These are phyloP conservation scores for Sinocyclocheilus rhinocerous DNA, from an alignment of 2,113 vertebrate species.

Conservation along the genomic window DNA sequence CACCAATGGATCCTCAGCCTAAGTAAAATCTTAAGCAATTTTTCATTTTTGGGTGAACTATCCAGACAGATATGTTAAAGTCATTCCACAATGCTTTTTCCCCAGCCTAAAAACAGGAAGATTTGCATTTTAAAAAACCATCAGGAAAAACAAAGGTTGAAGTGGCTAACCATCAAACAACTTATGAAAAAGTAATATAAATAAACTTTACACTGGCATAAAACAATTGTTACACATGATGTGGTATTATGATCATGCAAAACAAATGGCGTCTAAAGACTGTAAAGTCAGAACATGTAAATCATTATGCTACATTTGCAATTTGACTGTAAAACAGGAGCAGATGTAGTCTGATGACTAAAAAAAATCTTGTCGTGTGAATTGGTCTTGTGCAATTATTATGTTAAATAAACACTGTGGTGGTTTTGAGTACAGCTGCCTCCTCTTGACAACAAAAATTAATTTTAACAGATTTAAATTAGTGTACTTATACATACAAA, in stretches of 20 bases:
- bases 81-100: neutral
- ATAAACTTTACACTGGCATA: neutral
- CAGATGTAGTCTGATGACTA: neutral
- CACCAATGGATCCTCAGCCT: too few species aligned
- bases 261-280: neutral
- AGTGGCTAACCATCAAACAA: neutral
- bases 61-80: neutral
- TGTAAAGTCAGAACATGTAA: neutral
- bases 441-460: conserved; percentile 46
- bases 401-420: conserved; percentile 56
- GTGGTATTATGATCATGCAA: neutral
- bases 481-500: conserved; percentile 37
- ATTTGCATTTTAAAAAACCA: neutral
- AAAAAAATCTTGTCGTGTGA: neutral
- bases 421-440: conserved; percentile 36
- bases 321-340: neutral
- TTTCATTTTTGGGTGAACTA: neutral
- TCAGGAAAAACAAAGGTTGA: neutral
- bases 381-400: conserved; percentile 54
- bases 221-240: neutral
- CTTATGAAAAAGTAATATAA: neutral
- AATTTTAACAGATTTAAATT: conserved; percentile 52
- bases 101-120: neutral
- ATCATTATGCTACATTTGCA: neutral
- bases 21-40: too few species aligned